Percentiles rank a stretch among this genome's conserved stretches.
Conservation (phyloP, 2,888 invertebrate species). For the Geophilus truncorum region DNA sequence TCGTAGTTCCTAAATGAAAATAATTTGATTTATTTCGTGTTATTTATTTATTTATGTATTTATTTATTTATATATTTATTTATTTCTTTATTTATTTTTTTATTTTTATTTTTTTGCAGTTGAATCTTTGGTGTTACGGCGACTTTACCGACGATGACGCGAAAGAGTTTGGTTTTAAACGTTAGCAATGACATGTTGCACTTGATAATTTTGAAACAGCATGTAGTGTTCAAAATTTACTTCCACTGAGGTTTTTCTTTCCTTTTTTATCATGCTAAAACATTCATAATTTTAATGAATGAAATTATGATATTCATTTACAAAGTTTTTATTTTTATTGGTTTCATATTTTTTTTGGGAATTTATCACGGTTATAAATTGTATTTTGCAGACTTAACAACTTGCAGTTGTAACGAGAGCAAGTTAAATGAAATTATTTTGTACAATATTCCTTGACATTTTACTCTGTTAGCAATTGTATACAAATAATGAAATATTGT, state of each 20-base stretch:
- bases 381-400: neutral
- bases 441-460: neutral
- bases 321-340: neutral
- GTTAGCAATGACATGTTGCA: neutral
- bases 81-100: neutral
- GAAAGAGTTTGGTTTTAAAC: conserved; percentile 59
- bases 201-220: neutral
- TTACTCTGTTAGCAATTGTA: neutral
- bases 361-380: neutral
- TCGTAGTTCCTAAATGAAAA: no score
- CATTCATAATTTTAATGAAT: neutral
- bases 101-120: conserved; percentile 53
- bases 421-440: neutral
- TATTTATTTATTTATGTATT: no score
- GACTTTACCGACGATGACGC: conserved; percentile 94
- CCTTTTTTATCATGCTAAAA: neutral
- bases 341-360: neutral
- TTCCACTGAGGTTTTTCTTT: neutral
- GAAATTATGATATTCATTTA: neutral
- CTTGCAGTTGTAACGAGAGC: neutral
- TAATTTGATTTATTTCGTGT: no score
- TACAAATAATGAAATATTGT: neutral
- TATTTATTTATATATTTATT: neutral
- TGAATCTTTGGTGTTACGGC: conserved; percentile 97
- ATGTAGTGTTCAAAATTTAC: neutral